These are phyloP conservation scores for Limosa lapponica DNA, from an alignment of 2,797 vertebrate species.

Conservation along the genomic window DNA sequence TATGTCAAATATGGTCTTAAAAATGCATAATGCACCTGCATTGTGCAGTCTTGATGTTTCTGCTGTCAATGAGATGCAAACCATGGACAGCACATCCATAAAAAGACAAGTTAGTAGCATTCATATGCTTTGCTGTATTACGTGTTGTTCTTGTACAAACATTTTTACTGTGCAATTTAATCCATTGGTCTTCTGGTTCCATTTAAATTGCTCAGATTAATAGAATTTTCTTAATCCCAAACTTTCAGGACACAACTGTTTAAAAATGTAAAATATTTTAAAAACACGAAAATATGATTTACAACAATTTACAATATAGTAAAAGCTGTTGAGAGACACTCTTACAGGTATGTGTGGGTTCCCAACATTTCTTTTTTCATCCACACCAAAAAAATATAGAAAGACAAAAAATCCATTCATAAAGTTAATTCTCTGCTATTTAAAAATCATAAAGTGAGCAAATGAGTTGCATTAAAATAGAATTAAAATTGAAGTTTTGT, in stretches of 20 bases:
- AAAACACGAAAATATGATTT: not conserved
- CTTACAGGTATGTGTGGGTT: not conserved
- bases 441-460: not conserved
- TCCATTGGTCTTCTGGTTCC: not conserved
- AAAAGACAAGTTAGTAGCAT: not conserved
- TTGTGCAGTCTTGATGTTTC: not conserved
- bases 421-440: not conserved
- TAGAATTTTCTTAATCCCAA: not conserved
- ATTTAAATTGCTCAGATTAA: not conserved
- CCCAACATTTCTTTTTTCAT: not conserved
- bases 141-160: not conserved
- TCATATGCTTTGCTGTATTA: not conserved
- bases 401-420: not conserved
- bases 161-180: not conserved
- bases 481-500: not conserved
- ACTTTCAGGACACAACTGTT: not conserved
- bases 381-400: not conserved
- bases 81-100: not conserved
- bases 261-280: not conserved
- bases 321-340: not conserved
- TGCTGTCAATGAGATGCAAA: not conserved
- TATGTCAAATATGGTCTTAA: not conserved
- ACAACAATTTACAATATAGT: not conserved
- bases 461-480: not conserved
- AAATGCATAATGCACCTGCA: not conserved